These are phyloP conservation scores for Megalops atlanticus DNA, from an alignment of 2,113 vertebrate genomes.

Conservation along the genomic window DNA sequence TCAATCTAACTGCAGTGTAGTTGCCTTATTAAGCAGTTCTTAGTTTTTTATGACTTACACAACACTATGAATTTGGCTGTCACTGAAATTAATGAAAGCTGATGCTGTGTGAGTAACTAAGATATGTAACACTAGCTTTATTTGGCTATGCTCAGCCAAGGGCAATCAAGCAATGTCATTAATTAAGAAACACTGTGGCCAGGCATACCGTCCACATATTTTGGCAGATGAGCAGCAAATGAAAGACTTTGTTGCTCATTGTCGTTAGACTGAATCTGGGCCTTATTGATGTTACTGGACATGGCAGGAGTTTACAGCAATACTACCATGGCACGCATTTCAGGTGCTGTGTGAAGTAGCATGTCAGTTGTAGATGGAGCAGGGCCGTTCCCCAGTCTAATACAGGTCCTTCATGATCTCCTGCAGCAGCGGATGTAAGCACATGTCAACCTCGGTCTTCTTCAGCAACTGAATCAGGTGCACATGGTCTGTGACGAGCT, in stretches of 20 bases:
- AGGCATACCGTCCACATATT: too few relatives aligned
- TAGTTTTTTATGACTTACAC: too few relatives aligned
- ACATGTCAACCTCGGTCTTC: conserved; percentile 93
- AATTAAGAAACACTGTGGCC: too few relatives aligned
- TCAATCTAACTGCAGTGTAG: not conserved
- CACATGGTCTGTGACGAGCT: conserved; percentile 95
- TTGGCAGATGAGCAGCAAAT: too few relatives aligned
- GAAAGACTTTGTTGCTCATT: not conserved
- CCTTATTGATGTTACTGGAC: not conserved
- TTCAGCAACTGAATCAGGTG: conserved; percentile 91
- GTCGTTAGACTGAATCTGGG: not conserved
- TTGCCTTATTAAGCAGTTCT: too few relatives aligned
- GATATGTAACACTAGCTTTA: not conserved
- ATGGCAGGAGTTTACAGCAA: not conserved
- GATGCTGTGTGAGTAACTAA: not conserved
- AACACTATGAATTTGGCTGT: not conserved
- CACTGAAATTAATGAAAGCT: not conserved
- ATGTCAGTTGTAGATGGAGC: not conserved
- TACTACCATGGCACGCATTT: not conserved
- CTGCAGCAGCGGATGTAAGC: conserved; percentile 92
- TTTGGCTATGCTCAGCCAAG: not conserved
- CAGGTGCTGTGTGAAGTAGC: not conserved
- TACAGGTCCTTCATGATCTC: conserved; percentile 99
- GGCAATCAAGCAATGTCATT: too few relatives aligned
- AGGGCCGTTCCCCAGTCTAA: conserved; percentile 56